phyloP scores from a whole-genome alignment of 2,888 invertebrate species.

The Itoplectis maculator region DNA sequence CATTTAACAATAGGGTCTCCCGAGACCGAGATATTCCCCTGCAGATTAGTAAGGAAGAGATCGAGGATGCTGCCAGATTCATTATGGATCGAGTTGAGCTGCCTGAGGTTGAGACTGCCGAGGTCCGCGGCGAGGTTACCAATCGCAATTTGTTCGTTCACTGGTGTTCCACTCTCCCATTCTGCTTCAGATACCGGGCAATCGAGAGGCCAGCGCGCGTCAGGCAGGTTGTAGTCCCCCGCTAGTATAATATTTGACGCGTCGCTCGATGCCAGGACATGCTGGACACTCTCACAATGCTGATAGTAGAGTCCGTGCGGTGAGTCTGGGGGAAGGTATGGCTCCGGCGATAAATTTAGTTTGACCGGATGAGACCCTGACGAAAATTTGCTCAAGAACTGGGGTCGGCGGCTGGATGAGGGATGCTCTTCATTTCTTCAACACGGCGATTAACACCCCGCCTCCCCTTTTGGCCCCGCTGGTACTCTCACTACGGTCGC shows the following conservation, averaged over 20 bases:
- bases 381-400: neutral
- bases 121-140: neutral
- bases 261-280: neutral
- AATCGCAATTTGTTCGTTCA: too few species aligned
- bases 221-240: too few species aligned
- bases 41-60: too few species aligned
- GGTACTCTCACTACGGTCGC: too few species aligned
- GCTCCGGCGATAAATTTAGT: neutral
- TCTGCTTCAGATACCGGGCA: too few species aligned
- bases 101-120: too few species aligned
- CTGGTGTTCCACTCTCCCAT: too few species aligned
- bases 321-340: neutral
- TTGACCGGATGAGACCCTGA: neutral
- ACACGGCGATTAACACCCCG: neutral
- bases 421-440: neutral
- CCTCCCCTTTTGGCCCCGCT: too few species aligned
- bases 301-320: neutral
- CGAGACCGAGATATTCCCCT: neutral
- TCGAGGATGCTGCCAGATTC: neutral
- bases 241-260: too few species aligned
- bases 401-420: neutral
- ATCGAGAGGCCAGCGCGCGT: too few species aligned
- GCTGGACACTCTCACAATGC: neutral
- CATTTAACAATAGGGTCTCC: neutral
- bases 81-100: too few species aligned